Evolutionary conservation across 2,797 vertebrate species (phyloP), one percentile per base, ranked within the genome.

Genomic region (Channallabes apus): DNA sequence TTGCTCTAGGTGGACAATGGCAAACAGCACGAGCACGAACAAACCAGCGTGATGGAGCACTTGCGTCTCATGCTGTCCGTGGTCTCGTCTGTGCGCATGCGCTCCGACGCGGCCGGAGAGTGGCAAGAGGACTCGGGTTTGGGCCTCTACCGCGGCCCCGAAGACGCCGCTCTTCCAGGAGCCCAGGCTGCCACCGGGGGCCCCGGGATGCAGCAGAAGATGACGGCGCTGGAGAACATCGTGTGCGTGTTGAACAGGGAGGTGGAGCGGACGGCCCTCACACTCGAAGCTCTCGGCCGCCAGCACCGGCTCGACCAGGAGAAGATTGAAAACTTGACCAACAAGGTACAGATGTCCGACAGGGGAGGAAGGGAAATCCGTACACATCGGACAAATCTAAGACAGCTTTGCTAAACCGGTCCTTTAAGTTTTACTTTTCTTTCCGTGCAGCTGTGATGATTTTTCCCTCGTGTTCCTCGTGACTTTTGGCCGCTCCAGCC

Each of bases 211-310:
- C 89, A 96, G 87, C 93, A 92, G 89, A 95, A 98, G 93, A 95
- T 96, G 0, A 93, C 87, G 0, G 97, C 97, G 15, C 95, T 99
- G 61, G 97, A 99, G 94, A 97, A 98, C 92, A 98, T 99, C 0
- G 96, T 98, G 46, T 98, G 97, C 0, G 98, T 99, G 82, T 93
- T 99, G 76, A 99, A 99, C 90, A 96, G 97, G 8, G 98, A 99
- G 87, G 96, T 99, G 91, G 98, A 99, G 88, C 93, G 97, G 67
- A 95, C 94, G 6, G 96, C 96, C 0, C 83, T 97, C 0, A 96
- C 95, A 0, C 87, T 96, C 0, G 97, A 98, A 89, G 97, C 97
- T 4, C 96, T 96, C 6, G 89, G 94, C 1, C 96, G 95, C 38
- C 98, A 99, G 64, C 97, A 97, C 67, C 96, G 94, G 0, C 90